Base-by-base conservation (phyloP, 2,113 vertebrate species). In the Oncorhynchus nerka region DNA sequence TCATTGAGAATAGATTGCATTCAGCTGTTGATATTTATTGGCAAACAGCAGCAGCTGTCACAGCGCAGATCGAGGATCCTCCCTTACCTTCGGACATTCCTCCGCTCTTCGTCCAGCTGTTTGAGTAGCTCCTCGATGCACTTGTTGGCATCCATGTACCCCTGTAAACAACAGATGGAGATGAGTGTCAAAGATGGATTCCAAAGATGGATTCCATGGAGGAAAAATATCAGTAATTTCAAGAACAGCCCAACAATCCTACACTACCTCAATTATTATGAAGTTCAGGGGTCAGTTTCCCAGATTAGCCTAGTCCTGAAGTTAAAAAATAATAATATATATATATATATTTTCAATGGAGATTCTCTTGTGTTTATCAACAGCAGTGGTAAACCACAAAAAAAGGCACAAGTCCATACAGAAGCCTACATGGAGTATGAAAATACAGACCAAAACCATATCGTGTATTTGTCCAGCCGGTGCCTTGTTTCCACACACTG, bases 61-160 rank as follows among this genome's bases (percentile, higher is more conserved):
- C 22, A 62, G 24, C 4, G 8, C 24, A 24, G 5, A 45, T n/a
- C 15, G 12, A 15, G 77, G 13, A 28, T 19, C 32, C 15, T 59
- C 19, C 91, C 94, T 95, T 90, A 93, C 96, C 94, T 95, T 93
- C 95, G 89, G 76, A 97, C 92, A 73, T 93, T 95, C 75, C 93
- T 89, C 5, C 94, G 94, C 79, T 97, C 95, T 65, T 96, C 95
- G 88, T 96, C 95, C 0, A 97, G 92, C 77, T 95, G 96, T 68
- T 93, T 94, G 74, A 97, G 89, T 30, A 97, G 92, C 79, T 96
- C 94, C 12, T 97, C 94, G 0, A 95, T 93, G 82, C 95, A 96
- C 85, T 93, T 96, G 89, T 95, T 96, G 75, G 95, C 94, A 39
- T 96, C 95, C 95, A 96, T 95, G 83, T 96, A 95, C 77, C 95